A percentile compares a stretch with the other conserved stretches of the same genome.
These are phyloP conservation scores for Eciton burchellii DNA, from an alignment of 1,140 invertebrate species.

Conservation along the genomic window DNA sequence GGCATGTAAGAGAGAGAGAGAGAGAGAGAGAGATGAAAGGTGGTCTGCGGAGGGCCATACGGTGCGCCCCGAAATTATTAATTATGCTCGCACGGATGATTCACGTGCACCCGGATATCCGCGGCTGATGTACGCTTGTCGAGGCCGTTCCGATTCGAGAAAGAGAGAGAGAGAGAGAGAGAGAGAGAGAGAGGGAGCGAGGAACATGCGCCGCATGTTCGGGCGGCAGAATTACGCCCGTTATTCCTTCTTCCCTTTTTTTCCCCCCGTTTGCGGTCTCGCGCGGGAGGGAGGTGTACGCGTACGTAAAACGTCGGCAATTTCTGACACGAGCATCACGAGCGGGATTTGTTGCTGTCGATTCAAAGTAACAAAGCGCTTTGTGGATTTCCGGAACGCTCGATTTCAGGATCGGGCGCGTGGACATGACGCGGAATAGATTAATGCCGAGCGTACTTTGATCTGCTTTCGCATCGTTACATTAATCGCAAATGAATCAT, in stretches of 20 bases:
- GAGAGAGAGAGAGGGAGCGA: too few relatives aligned
- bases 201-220: too few relatives aligned
- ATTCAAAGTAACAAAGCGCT: not conserved
- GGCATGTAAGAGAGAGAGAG: conserved; percentile 22
- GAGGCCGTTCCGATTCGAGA: conserved; percentile 12
- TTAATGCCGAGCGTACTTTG: conserved; percentile 13
- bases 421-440: not conserved
- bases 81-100: conserved; percentile 72
- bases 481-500: conserved; percentile 60
- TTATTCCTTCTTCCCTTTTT: conserved; percentile 18
- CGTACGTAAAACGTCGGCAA: conserved; percentile 16
- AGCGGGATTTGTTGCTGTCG: not conserved
- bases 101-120: conserved; percentile 67
- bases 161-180: too few relatives aligned
- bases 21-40: conserved; percentile 24
- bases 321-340: conserved; percentile 36
- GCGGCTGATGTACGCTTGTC: conserved; percentile 37
- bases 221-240: conserved; percentile 10
- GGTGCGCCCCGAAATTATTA: conserved; percentile 67
- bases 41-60: conserved; percentile 26
- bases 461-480: conserved; percentile 31
- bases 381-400: not conserved
- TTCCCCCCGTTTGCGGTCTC: conserved; percentile 14
- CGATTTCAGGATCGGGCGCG: not conserved
- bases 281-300: conserved; percentile 12